Percentiles rank a stretch among this genome's conserved stretches.
phyloP scores from a whole-genome alignment of 2,797 vertebrate species.

The Nothura maculosa region DNA sequence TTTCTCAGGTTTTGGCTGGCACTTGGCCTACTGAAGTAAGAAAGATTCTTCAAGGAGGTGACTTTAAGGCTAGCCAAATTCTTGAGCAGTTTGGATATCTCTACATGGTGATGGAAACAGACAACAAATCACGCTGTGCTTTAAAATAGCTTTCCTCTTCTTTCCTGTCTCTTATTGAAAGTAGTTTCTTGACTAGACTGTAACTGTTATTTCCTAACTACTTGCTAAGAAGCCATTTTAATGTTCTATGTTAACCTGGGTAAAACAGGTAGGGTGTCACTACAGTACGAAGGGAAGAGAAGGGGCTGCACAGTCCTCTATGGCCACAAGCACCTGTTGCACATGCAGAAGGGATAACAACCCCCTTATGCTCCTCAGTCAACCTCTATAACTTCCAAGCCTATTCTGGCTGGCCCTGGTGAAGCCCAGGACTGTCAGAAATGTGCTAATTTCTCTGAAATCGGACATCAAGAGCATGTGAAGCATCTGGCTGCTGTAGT shows the following conservation, averaged over 20 bases:
- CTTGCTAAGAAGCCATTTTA: constrained; percentile 7
- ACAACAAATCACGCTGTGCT: constrained; percentile 13
- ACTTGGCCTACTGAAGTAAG: not conserved
- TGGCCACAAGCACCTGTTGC: accelerated
- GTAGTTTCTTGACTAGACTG: not conserved
- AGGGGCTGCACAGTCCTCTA: not conserved
- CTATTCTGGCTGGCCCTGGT: not conserved
- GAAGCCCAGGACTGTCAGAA: not conserved
- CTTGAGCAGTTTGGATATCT: not conserved
- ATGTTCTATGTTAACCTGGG: not conserved
- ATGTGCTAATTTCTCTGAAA: not conserved
- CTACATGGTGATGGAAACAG: not conserved
- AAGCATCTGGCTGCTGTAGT: not conserved
- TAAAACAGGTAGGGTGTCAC: not conserved
- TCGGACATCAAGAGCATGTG: too few relatives aligned
- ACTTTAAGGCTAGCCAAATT: not conserved
- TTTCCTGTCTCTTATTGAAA: not conserved
- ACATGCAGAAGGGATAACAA: accelerated
- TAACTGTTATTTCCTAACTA: not conserved
- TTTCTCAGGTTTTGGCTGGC: not conserved
- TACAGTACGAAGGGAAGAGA: not conserved
- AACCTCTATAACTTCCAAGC: not conserved
- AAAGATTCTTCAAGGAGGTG: not conserved
- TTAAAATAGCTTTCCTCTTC: constrained; percentile 4
- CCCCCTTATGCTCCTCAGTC: not conserved